Percentiles rank a stretch among this genome's conserved stretches.
These are phyloP conservation scores for Achroia grisella DNA, from an alignment of 1,140 invertebrate species.

Conservation along the genomic window DNA sequence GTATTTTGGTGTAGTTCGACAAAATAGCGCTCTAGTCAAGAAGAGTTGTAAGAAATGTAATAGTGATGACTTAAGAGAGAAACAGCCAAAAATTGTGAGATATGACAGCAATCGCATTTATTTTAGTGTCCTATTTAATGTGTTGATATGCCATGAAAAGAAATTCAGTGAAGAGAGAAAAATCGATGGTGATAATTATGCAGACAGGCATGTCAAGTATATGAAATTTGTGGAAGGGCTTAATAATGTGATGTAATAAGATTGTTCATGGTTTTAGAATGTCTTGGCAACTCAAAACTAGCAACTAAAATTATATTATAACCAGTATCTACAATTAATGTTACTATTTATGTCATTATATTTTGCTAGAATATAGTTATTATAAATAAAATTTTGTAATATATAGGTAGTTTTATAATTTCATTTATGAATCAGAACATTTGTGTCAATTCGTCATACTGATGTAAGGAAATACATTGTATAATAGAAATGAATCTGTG, in stretches of 20 bases:
- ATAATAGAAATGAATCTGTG: too few species aligned
- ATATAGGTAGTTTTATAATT: too few species aligned
- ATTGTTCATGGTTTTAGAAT: too few species aligned
- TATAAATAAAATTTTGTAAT: too few species aligned
- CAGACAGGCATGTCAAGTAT: constrained; percentile 63
- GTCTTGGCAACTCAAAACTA: too few species aligned
- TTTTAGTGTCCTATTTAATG: constrained; percentile 52
- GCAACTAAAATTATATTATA: too few species aligned
- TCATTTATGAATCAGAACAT: too few species aligned
- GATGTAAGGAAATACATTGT: too few species aligned
- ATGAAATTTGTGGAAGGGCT: constrained; percentile 59
- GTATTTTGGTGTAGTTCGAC: constrained; percentile 43
- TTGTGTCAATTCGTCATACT: too few species aligned
- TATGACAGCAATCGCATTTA: constrained; percentile 58
- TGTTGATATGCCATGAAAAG: constrained; percentile 52
- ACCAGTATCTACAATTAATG: too few species aligned
- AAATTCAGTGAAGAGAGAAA: constrained; percentile 50
- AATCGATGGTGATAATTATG: constrained; percentile 50
- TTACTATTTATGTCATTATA: too few species aligned
- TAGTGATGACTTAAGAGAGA: constrained; percentile 37
- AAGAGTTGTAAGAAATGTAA: constrained; percentile 42
- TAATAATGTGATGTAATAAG: constrained; percentile 38
- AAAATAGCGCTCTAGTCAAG: constrained; percentile 42
- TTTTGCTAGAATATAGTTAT: too few species aligned
- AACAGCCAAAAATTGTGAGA: constrained; percentile 54